Evolutionary conservation across 2,888 invertebrate species (phyloP).

Genomic region (Agrotis exclamationis): DNA sequence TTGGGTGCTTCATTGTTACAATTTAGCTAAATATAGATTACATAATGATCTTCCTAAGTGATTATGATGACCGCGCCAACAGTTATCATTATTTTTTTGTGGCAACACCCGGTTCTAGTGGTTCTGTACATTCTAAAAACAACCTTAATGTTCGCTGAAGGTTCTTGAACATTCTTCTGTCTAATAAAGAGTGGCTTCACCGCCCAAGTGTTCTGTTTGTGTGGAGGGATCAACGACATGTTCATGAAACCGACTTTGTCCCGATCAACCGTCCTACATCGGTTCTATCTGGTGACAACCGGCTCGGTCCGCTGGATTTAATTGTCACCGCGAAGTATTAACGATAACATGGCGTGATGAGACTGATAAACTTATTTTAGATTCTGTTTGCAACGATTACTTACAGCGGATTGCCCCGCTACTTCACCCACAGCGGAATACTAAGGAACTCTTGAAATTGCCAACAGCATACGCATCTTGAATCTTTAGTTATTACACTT

Average conservation of each 20-base stretch:
- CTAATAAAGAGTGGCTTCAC: conserved; percentile 35
- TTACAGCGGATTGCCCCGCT: conserved; percentile 44
- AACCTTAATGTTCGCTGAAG: conserved; percentile 35
- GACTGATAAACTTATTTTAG: conserved; percentile 71
- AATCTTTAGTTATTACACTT: conserved; percentile 61
- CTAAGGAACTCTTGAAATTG: conserved; percentile 61
- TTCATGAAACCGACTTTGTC: conserved; percentile 74
- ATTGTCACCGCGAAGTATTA: conserved; percentile 78
- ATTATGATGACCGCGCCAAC: background rate
- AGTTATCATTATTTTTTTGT: conserved; percentile 37
- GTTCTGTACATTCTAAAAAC: background rate
- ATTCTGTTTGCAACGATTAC: conserved; percentile 58
- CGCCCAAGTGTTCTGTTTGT: conserved; percentile 45
- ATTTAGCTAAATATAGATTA: conserved; percentile 39
- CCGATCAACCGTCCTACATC: conserved; percentile 72
- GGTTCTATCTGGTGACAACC: conserved; percentile 75
- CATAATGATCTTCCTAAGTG: conserved; percentile 10
- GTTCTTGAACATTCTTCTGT: conserved; percentile 29
- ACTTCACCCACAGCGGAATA: conserved; percentile 62
- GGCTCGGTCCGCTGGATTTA: conserved; percentile 73
- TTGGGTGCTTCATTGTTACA: conserved; percentile 8
- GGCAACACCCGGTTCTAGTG: background rate
- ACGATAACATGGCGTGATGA: conserved; percentile 75
- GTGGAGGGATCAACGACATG: conserved; percentile 72
- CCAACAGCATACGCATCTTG: conserved; percentile 61